A percentile compares a stretch with the other conserved stretches of the same genome.
phyloP scores from a whole-genome alignment of 1,140 invertebrate species.

The Physella acuta region DNA sequence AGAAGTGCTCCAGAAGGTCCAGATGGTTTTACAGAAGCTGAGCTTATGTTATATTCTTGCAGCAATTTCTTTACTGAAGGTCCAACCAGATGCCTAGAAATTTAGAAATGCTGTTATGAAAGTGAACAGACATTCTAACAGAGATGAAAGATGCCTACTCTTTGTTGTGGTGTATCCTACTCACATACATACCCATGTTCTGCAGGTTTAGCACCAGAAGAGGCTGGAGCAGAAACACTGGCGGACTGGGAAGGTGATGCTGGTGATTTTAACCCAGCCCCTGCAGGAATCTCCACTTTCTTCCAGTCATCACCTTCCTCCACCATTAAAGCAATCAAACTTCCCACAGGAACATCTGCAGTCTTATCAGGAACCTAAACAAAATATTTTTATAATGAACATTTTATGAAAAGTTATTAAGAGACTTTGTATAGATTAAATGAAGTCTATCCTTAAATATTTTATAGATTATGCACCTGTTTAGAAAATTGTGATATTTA shows the following conservation, averaged over 20 bases:
- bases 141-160: too few species aligned
- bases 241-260: slow-evolving; percentile 27
- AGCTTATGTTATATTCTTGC: slow-evolving; percentile 66
- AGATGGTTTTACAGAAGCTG: slow-evolving; percentile 61
- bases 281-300: slow-evolving; percentile 63
- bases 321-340: slow-evolving; percentile 86
- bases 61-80: slow-evolving; percentile 69
- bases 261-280: slow-evolving; percentile 43
- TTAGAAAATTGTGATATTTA: too few species aligned
- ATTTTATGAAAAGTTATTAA: slow-evolving; percentile 52
- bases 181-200: slow-evolving; percentile 4
- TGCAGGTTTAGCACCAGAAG: slow-evolving; percentile 12
- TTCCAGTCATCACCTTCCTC: slow-evolving; percentile 75
- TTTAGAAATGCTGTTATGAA: not conserved
- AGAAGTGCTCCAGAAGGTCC: slow-evolving; percentile 67
- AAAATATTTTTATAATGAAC: not conserved
- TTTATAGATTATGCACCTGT: too few species aligned
- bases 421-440: slow-evolving; percentile 68
- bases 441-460: too few species aligned
- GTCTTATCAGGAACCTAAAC: slow-evolving; percentile 69
- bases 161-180: not conserved
- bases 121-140: not conserved
- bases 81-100: slow-evolving; percentile 54
- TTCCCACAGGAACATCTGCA: slow-evolving; percentile 82
- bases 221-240: slow-evolving; percentile 18